Percentiles rank a stretch among this genome's conserved stretches.
These are phyloP conservation scores for Chaetodon trifasciatus DNA, from an alignment of 2,797 vertebrate species.

Conservation along the genomic window DNA sequence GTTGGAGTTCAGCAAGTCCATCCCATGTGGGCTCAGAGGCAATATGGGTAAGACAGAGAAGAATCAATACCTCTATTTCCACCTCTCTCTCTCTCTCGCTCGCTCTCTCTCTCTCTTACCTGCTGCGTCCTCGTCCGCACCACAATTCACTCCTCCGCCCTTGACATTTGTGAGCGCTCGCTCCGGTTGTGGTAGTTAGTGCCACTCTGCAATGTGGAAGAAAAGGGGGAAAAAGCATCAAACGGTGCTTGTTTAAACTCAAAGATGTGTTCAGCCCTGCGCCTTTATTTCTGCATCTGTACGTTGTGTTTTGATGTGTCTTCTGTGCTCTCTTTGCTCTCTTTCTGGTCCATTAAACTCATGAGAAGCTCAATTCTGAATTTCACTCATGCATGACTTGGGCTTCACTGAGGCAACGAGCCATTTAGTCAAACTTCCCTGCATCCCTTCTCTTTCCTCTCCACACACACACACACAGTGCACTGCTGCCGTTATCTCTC, in stretches of 20 bases:
- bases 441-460: conserved; percentile 19
- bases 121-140: conserved; percentile 40
- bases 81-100: conserved; percentile 48
- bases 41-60: conserved; percentile 92
- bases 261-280: not conserved
- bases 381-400: conserved; percentile 68
- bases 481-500: conserved; percentile 5
- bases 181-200: conserved; percentile 21
- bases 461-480: not conserved
- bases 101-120: conserved; percentile 31
- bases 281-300: conserved; percentile 6
- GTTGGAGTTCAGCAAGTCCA: conserved; percentile 94
- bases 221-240: not conserved
- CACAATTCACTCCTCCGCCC: conserved; percentile 54
- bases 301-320: conserved; percentile 33
- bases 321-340: conserved; percentile 31
- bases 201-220: conserved; percentile 16
- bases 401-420: conserved; percentile 58
- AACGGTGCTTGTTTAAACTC: conserved; percentile 17
- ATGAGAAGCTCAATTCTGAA: conserved; percentile 57
- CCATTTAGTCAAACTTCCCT: conserved; percentile 60
- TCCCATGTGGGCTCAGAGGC: conserved; percentile 93
- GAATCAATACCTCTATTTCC: conserved; percentile 62
- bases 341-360: conserved; percentile 68
- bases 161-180: conserved; percentile 54